Evolutionary conservation across 2,797 vertebrate species (phyloP).

Genomic region (Harpagifer antarcticus): DNA sequence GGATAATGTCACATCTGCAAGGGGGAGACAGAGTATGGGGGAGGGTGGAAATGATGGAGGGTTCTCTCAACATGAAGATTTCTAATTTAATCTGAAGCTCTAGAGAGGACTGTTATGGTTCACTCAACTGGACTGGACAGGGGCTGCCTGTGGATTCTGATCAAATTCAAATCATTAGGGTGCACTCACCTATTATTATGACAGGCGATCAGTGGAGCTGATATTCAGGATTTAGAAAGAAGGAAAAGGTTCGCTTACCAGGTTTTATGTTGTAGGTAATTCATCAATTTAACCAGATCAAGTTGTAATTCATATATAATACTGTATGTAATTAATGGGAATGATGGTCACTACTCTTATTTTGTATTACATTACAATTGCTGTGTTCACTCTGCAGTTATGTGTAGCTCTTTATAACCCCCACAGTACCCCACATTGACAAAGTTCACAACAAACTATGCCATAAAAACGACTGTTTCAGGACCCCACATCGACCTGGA

Average conservation of each 20-base stretch:
- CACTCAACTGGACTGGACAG: slow-evolving; percentile 66
- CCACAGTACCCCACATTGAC: neutral
- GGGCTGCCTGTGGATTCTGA: slow-evolving; percentile 65
- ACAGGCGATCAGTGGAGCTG: slow-evolving; percentile 30
- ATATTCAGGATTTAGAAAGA: slow-evolving; percentile 23
- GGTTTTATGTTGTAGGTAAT: slow-evolving; percentile 16
- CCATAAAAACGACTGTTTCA: no score
- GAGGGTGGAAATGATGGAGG: slow-evolving; percentile 19
- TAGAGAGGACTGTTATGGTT: slow-evolving; percentile 69
- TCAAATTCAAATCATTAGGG: slow-evolving; percentile 65
- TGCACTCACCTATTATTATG: slow-evolving; percentile 44
- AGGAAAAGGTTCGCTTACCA: neutral
- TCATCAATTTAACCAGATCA: neutral
- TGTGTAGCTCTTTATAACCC: neutral
- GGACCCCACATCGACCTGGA: no score
- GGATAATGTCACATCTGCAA: slow-evolving; percentile 80
- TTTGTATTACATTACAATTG: neutral
- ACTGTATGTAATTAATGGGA: neutral
- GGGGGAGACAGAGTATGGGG: slow-evolving; percentile 50
- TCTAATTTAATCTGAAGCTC: slow-evolving; percentile 82
- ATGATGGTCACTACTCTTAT: neutral
- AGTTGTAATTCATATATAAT: neutral
- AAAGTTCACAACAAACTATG: neutral
- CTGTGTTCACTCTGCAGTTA: neutral
- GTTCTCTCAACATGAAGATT: slow-evolving; percentile 69